Base-by-base conservation (phyloP, 1,140 invertebrate species). In the Saccostrea echinata region DNA sequence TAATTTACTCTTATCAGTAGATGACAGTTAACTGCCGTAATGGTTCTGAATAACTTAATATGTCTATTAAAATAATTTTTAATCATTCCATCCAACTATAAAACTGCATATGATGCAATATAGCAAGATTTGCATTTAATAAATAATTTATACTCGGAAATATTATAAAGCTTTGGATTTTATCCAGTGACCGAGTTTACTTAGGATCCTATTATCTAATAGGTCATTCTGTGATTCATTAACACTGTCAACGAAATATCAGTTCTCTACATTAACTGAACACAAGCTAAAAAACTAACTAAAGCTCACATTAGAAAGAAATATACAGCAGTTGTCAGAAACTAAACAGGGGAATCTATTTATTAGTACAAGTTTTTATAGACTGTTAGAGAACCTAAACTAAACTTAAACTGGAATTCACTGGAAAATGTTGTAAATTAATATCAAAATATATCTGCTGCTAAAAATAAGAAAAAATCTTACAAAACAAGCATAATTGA, bases 181-280 rank as follows among this genome's bases (percentile, higher is more conserved):
- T 76, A 76, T 76, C 68, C 68, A 76, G 4, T 76, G 24, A 76
- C 68, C 68, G 68, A 76, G 68, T 30, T 76, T 30, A 43, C 43
- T 43, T 43, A 43, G 43, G 43, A 43, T 43, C 33, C 27, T 76
- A 33, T 76, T 16, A 24, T 71, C 8, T 16, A 61, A 21, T 61
- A 61, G 18, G 6, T 61, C 0, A 18, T 3, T 3, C 21, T 61
- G 55, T 18, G 16, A 6, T 61, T 61, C 9, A n/a, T n/a, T 21
- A 61, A 16, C 55, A 61, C 18, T 43, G 43, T 43, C 43, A 61
- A 61, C 18, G n/a, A 61, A 18, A 61, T 18, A 61, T 61, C 18
- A 43, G 43, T 61, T 6, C 55, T 61, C 55, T 61, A 61, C 18
- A 18, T 21, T n/a, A 61, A n/a, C 18, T 21, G 55, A 61, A n/a